Evolutionary conservation across 2,888 invertebrate genomes (phyloP), one percentile per base, ranked within the genome.

Genomic region (Phania funesta): DNA sequence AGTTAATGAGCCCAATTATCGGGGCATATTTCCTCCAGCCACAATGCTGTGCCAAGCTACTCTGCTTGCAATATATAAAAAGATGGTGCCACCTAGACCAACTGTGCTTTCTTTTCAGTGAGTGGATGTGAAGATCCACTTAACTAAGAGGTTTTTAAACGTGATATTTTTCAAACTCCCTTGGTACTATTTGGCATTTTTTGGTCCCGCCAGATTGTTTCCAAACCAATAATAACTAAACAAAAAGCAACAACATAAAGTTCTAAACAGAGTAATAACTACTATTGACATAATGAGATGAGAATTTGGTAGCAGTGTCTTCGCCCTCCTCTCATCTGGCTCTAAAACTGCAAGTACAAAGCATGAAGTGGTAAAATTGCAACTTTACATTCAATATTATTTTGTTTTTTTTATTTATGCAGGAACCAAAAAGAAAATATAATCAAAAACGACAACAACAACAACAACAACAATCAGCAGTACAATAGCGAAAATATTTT

Each of bases 281-380:
- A 60, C 65, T 46, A 58, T 71, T 70, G 71, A 71, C 76, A 67
- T 38, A 62, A 73, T 68, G 67, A 52, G 75, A 67, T 71, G 73
- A 60, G 62, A 62, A 46, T 50, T 58, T 5, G 29, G 38, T 20
- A 64, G 16, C 13, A 38, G 32, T 62, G 62, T 54, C 2, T 24
- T 11, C 16, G 1, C 2, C 38, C 6, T 32, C 44, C 20, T 13
- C 44, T 16, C 9, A 3, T 24, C 24, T 8, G 5, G 20, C 18
- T 16, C 29, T 18, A 26, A n/a, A 29, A 29, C 26, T 13, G 7
- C 0, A 13, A n/a, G 7, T 8, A 3, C 38, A 32, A 52, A 52
- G 22, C 5, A 52, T 16, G 29, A 52, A 50, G 16, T 62, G 29
- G 50, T 50, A 73, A 52, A 54, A 32, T 13, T 64, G 54, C 16